Conservation (phyloP, 2,888 invertebrate species). For the Agrochola litura region DNA sequence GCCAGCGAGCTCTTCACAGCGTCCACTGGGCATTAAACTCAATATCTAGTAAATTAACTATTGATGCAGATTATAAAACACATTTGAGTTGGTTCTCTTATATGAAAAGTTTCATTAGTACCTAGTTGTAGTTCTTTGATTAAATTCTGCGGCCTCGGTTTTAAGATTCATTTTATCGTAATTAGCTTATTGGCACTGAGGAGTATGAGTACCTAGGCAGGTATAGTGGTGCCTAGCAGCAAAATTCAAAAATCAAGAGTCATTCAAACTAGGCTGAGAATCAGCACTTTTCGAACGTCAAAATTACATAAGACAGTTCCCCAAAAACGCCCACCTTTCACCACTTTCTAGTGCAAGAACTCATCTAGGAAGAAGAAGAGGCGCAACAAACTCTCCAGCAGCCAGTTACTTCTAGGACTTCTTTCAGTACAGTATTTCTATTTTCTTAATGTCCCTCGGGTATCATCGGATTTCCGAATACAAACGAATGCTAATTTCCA, state of each 20-base stretch:
- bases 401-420: background rate
- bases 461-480: too few species aligned
- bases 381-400: too few species aligned
- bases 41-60: slow-evolving; percentile 68
- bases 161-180: background rate
- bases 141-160: slow-evolving; percentile 8
- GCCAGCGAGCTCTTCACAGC: slow-evolving; percentile 54
- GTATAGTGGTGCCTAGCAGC: background rate
- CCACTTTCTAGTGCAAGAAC: too few species aligned
- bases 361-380: too few species aligned
- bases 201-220: background rate
- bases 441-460: too few species aligned
- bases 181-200: background rate
- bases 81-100: slow-evolving; percentile 36
- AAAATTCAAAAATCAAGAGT: too few species aligned
- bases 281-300: too few species aligned
- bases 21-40: slow-evolving; percentile 67
- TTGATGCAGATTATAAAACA: slow-evolving; percentile 59
- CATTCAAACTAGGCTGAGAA: too few species aligned
- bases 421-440: background rate
- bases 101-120: slow-evolving; percentile 12
- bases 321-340: too few species aligned
- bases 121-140: slow-evolving; percentile 24
- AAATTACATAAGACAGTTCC: too few species aligned
- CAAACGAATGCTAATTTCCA: too few species aligned